A percentile compares a stretch with the other conserved stretches of the same genome.
Conservation (phyloP, 35 echinoderm and acorn worm species). For the Apostichopus californicus region DNA sequence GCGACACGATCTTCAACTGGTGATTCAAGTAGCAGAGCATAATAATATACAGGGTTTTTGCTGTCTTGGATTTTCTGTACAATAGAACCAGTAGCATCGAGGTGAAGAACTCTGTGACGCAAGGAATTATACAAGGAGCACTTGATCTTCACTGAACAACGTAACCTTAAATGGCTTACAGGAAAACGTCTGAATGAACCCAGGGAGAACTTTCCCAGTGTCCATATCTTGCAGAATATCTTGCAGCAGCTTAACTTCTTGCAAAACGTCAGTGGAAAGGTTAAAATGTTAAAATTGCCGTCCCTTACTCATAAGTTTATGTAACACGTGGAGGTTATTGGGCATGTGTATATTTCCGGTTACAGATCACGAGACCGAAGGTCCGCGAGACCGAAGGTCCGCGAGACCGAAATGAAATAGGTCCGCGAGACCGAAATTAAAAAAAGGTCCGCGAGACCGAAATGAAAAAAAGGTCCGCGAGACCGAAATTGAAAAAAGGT, state of each 20-base stretch:
- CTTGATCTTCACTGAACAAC: background rate
- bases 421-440: too few relatives aligned
- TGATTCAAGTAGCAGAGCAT: constrained; percentile 41
- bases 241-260: constrained; percentile 7
- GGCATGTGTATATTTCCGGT: background rate
- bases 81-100: constrained; percentile 18
- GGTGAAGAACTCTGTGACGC: background rate
- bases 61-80: background rate
- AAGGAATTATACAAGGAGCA: background rate
- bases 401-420: too few relatives aligned
- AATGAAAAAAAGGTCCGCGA: too few relatives aligned
- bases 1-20: background rate
- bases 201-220: too few relatives aligned
- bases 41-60: background rate
- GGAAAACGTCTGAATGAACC: background rate
- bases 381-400: too few relatives aligned
- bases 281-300: background rate
- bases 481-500: too few relatives aligned
- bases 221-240: background rate
- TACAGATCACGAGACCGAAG: too few relatives aligned
- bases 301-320: background rate
- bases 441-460: too few relatives aligned
- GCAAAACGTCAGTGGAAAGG: background rate
- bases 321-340: background rate
- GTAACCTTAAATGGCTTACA: background rate